Percentiles rank a stretch among this genome's conserved stretches.
phyloP scores from a whole-genome alignment of 2,797 vertebrate species.

The Meda fulgida region DNA sequence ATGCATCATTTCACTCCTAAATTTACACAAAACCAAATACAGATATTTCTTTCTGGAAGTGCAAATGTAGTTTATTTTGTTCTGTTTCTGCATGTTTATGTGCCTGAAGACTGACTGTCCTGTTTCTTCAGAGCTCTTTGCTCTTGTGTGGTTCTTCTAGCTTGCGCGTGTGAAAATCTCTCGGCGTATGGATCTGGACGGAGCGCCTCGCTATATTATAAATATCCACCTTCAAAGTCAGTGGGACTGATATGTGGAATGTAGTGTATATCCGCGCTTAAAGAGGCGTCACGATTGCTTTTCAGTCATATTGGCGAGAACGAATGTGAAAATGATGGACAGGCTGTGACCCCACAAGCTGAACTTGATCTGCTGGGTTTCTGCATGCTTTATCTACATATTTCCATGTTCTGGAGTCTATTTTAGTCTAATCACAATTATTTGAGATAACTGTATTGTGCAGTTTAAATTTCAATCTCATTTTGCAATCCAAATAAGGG shows the following conservation, averaged over 20 bases:
- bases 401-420: not conserved
- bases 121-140: not conserved
- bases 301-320: constrained; percentile 1
- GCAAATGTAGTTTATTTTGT: not conserved
- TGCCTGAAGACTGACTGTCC: not conserved
- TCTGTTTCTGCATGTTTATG: not conserved
- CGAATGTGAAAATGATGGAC: not conserved
- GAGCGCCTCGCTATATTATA: constrained; percentile 56
- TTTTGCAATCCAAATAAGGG: not conserved
- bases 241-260: constrained; percentile 71
- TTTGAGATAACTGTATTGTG: not conserved
- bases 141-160: not conserved
- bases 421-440: not conserved
- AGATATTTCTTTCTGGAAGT: not conserved
- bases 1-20: not conserved
- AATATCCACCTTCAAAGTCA: constrained; percentile 69
- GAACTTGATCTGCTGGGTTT: not conserved
- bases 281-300: constrained; percentile 59
- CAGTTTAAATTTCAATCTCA: not conserved
- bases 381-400: not conserved
- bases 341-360: not conserved
- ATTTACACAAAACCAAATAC: not conserved
- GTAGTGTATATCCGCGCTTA: constrained; percentile 63
- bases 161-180: not conserved
- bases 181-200: not conserved